Base-by-base conservation (phyloP, 2,888 invertebrate species). In the Chironomus riparius region DNA sequence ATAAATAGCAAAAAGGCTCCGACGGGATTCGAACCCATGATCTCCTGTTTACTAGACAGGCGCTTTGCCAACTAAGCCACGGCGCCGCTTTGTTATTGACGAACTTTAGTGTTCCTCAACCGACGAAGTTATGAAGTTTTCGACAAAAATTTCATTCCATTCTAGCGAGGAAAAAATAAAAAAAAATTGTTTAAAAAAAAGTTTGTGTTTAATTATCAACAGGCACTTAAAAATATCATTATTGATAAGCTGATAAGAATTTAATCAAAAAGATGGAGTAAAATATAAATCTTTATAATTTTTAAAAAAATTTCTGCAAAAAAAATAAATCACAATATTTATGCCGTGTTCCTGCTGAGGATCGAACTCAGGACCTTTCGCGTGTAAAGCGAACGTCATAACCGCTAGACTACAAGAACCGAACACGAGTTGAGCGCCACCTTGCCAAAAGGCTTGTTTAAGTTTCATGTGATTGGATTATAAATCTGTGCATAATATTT, bases 361-460 rank as follows among this genome's bases (percentile, higher is more conserved):
- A 82, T 83, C 83, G 84, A 84, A 84, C 84, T 84, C 84, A 83
- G 84, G 84, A 83, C 84, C 84, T 84, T 83, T 83, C 83, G 84
- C 84, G 84, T 84, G 84, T 84, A 82, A 84, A 83, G 84, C 83
- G 83, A 83, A 84, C 83, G 83, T 84, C 84, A 84, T 84, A 84
- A 84, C 81, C 84, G 80, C 82, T 85, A 82, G 83, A 85, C 83
- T 81, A 82, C 83, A 80, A 82, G 83, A 82, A 74, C 78, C 78
- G 7, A n/a, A 18, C 15, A 56, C 56, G 15, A 56, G n/a, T 70
- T 82, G 83, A 78, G 82, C 81, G 50, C 38, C 50, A 56, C 7
- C 6, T 18, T n/a, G 56, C 56, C n/a, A 56, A 56, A 56, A 18
- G 15, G 15, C 18, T 0, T 56, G 18, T 6, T 56, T 15, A 5